Conservation (phyloP, 2,797 vertebrate genomes). For the Gambusia yucatana region DNA sequence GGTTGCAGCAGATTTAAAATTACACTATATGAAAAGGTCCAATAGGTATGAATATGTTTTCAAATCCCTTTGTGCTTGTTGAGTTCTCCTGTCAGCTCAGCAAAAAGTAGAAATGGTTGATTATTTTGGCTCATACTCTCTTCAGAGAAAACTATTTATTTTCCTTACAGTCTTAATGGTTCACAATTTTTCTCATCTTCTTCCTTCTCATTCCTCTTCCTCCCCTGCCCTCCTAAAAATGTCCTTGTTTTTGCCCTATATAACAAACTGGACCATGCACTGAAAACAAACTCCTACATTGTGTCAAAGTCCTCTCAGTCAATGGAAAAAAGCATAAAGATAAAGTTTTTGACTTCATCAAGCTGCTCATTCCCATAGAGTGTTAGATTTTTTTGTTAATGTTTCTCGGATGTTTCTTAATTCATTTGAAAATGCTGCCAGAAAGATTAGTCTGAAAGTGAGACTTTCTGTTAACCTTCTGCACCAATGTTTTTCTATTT, state of each 20-base stretch:
- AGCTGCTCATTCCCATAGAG: slow-evolving; percentile 15
- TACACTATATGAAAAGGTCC: no score
- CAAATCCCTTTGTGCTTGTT: slow-evolving; percentile 9
- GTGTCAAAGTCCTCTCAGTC: slow-evolving; percentile 20
- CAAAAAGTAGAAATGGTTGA: slow-evolving; percentile 52
- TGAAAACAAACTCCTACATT: slow-evolving; percentile 52
- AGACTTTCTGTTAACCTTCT: slow-evolving; percentile 30
- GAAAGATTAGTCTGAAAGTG: slow-evolving; percentile 10
- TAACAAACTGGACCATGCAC: slow-evolving; percentile 56
- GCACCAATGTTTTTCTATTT: slow-evolving; percentile 34
- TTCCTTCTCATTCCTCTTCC: slow-evolving; percentile 12
- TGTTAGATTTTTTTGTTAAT: slow-evolving; percentile 13
- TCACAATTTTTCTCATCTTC: not conserved
- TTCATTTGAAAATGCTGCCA: slow-evolving; percentile 30
- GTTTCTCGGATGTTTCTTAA: not conserved
- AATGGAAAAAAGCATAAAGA: slow-evolving; percentile 16
- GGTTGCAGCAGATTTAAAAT: not conserved
- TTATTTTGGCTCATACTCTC: slow-evolving; percentile 54
- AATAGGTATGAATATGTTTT: not conserved
- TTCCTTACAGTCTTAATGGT: slow-evolving; percentile 19
- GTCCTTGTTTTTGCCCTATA: slow-evolving; percentile 65
- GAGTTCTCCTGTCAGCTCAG: slow-evolving; percentile 35
- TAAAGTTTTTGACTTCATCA: slow-evolving; percentile 3
- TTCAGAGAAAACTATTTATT: slow-evolving; percentile 59
- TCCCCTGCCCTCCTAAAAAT: slow-evolving; percentile 34